A percentile compares a stretch with the other conserved stretches of the same genome.
These are phyloP conservation scores for Manduca sexta DNA, from an alignment of 1,140 invertebrate genomes.

Conservation along the genomic window DNA sequence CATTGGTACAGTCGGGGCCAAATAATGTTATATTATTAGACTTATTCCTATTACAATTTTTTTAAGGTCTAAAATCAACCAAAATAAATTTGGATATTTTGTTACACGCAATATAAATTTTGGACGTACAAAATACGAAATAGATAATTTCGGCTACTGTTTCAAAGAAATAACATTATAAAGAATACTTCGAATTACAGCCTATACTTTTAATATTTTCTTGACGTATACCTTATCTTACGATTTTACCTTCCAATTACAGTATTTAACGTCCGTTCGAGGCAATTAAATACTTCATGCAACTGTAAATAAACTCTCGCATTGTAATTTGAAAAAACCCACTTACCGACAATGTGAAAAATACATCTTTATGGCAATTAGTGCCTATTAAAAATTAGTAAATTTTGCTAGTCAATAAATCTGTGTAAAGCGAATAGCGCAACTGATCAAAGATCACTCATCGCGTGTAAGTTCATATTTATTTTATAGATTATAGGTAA, in stretches of 20 bases:
- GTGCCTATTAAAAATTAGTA: constrained; percentile 43
- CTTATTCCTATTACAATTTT: too few relatives aligned
- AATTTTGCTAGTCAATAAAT: constrained; percentile 59
- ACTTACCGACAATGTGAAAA: constrained; percentile 60
- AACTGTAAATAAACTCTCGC: constrained; percentile 61
- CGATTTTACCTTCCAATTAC: constrained; percentile 56
- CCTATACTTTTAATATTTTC: constrained; percentile 8
- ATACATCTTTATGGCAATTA: constrained; percentile 61
- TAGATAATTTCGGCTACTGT: too few relatives aligned
- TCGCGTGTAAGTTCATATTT: background rate
- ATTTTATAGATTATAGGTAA: background rate
- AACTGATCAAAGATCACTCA: constrained; percentile 21
- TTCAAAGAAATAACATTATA: too few relatives aligned
- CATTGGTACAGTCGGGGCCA: constrained; percentile 29
- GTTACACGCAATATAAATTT: too few relatives aligned
- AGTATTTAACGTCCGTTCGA: constrained; percentile 55
- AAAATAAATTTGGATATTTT: too few relatives aligned
- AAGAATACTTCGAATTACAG: too few relatives aligned
- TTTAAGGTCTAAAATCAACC: too few relatives aligned
- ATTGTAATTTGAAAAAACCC: constrained; percentile 58
- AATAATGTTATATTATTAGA: background rate
- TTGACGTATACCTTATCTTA: constrained; percentile 46
- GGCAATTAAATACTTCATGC: constrained; percentile 61
- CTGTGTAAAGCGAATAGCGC: constrained; percentile 38
- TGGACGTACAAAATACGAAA: too few relatives aligned